Base-by-base conservation (phyloP, 2,888 invertebrate species). In the Cyclophora albipunctata region DNA sequence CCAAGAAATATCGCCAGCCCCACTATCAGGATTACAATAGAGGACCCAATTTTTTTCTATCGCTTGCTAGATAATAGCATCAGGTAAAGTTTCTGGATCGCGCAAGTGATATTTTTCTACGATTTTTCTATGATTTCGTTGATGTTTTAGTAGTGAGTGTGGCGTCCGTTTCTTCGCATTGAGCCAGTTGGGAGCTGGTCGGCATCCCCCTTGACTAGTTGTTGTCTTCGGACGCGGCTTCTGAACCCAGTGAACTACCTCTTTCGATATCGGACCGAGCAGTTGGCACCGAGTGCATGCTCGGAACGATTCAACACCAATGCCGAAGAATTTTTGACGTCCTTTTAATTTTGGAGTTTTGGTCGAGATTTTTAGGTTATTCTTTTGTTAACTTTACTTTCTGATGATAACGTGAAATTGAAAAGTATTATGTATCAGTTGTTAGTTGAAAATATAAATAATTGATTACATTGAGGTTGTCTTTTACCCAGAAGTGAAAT, bases 131-230 rank as follows among this genome's bases (percentile, higher is more conserved):
- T 55, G 70, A 60, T 71, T 74, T 69, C 45, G 46, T 55, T 48
- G 49, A 4, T 20, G 20, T 34, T 4, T 0, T 0, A n/a, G 2
- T 3, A 2, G 3, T 0, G 3, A 5, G 3, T 51, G 53, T 71
- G 84, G 73, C 73, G 86, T 87, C 86, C 85, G 77, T 84, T 71
- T 84, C 87, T 85, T 71, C 84, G 76, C 78, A 78, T 79, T 67
- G 45, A 79, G 68, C 78, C 81, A 84, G 86, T 75, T 1, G 58
- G 77, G 82, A 81, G 73, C 86, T 84, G 81, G 77, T 51, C 53
- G 20, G 56, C 57, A 80, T 3, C 82, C 78, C 73, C 51, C 43
- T 7, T 46, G 20, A 20, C 20, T 20, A 20, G 20, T 20, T 20
- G 20, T 20, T 20, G 20, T 20, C 20, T 20, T 20, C 20, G 20